phyloP scores from a whole-genome alignment of 2,113 vertebrate species.

The Pica pica region DNA sequence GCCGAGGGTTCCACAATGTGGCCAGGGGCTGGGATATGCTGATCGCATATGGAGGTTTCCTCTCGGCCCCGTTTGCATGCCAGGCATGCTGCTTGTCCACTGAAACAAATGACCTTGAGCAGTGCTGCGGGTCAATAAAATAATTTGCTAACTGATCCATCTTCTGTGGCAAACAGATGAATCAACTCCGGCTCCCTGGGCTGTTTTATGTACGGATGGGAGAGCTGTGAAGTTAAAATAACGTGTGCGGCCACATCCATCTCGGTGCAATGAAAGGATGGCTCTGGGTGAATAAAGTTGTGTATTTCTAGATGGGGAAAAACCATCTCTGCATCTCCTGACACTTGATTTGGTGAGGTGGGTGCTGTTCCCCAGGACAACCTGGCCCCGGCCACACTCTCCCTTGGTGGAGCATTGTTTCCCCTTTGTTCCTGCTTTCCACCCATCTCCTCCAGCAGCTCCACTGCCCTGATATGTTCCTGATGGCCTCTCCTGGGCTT shows the following conservation, averaged over 20 bases:
- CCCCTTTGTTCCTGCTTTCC: background rate
- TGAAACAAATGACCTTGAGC: conserved; percentile 48
- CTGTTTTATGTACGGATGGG: conserved; percentile 49
- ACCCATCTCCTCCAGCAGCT: background rate
- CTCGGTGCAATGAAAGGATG: background rate
- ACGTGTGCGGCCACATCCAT: background rate
- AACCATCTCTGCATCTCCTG: background rate
- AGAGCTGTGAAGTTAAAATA: conserved; percentile 28
- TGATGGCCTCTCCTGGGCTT: background rate
- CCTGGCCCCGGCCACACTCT: accelerated
- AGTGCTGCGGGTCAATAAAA: conserved; percentile 49
- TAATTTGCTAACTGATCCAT: conserved; percentile 51
- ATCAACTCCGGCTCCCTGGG: conserved; percentile 1
- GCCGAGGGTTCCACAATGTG: background rate
- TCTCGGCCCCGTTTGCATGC: background rate
- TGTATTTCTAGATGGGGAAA: background rate
- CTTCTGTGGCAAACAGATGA: conserved; percentile 36
- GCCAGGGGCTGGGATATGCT: background rate
- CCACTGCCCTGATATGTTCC: background rate
- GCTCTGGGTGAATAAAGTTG: background rate
- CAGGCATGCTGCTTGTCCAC: conserved; percentile 26
- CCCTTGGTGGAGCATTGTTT: background rate
- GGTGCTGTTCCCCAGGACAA: background rate
- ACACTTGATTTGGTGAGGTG: background rate
- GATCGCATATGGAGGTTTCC: background rate